Percentiles rank a stretch among this genome's conserved stretches.
phyloP scores from a whole-genome alignment of 2,113 vertebrate species.

The Sphaerodactylus townsendi region DNA sequence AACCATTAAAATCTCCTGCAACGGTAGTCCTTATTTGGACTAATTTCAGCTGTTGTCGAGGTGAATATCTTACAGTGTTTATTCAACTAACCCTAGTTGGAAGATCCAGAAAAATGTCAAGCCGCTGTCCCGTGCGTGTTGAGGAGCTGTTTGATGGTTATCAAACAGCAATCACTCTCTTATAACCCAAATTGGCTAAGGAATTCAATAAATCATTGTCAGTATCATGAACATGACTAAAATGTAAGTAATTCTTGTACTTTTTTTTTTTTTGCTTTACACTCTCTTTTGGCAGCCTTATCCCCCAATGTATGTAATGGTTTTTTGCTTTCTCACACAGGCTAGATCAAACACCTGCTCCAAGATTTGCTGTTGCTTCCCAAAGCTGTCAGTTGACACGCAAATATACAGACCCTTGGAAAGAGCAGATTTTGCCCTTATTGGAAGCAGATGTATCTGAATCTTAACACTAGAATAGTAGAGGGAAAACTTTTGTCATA shows the following conservation, averaged over 20 bases:
- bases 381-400: slow-evolving; percentile 48
- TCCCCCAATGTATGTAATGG: slow-evolving; percentile 44
- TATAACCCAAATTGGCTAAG: slow-evolving; percentile 1
- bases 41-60: neutral
- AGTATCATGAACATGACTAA: slow-evolving; percentile 23
- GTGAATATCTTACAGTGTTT: neutral
- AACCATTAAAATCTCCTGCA: neutral
- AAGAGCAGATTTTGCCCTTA: slow-evolving; percentile 47
- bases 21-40: neutral
- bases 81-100: neutral
- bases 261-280: slow-evolving; percentile 26
- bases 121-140: slow-evolving; percentile 34
- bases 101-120: neutral
- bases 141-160: neutral
- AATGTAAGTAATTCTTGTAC: slow-evolving; percentile 30
- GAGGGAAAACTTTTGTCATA: slow-evolving; percentile 25
- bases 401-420: slow-evolving; percentile 45
- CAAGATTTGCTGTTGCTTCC: slow-evolving; percentile 45
- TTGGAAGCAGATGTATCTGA: slow-evolving; percentile 40
- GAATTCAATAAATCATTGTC: slow-evolving; percentile 45
- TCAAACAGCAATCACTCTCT: neutral
- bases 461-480: slow-evolving; percentile 26
- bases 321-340: slow-evolving; percentile 41
- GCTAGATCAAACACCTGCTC: slow-evolving; percentile 52
- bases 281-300: slow-evolving; percentile 44